Percentiles rank a stretch among this genome's conserved stretches.
phyloP scores from a whole-genome alignment of 2,888 invertebrate genomes.

The Polyommatus iphigenia region DNA sequence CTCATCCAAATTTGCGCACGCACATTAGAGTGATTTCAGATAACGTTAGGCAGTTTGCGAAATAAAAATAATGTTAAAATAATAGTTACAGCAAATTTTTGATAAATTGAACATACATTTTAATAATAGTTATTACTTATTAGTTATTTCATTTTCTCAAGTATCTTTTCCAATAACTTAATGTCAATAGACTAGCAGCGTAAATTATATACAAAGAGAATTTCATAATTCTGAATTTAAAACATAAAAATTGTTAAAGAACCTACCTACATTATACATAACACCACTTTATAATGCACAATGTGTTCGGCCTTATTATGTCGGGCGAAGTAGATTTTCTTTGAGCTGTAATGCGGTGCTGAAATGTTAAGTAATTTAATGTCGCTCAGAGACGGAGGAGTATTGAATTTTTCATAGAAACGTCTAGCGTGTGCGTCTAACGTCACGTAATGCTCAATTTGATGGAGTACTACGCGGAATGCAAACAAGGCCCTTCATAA shows the following conservation, averaged over 20 bases:
- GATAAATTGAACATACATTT: no score
- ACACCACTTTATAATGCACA: constrained; percentile 28
- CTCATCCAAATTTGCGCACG: no score
- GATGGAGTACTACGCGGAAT: constrained; percentile 67
- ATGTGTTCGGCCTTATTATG: constrained; percentile 30
- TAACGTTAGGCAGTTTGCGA: no score
- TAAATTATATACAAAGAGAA: neutral
- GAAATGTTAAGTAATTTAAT: constrained; percentile 39
- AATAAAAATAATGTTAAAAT: no score
- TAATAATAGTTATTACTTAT: no score
- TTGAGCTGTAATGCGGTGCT: constrained; percentile 34
- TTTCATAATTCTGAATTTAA: neutral
- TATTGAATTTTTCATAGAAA: constrained; percentile 61
- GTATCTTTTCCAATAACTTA: no score
- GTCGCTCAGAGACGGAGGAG: constrained; percentile 45
- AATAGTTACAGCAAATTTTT: no score
- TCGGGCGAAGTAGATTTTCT: constrained; percentile 35
- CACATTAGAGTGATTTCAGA: no score
- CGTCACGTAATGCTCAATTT: constrained; percentile 76
- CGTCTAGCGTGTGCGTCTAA: constrained; percentile 50
- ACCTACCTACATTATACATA: neutral
- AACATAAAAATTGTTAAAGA: neutral
- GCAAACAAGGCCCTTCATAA: constrained; percentile 67
- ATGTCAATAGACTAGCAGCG: neutral
- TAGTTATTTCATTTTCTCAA: no score